A percentile compares a stretch with the other conserved stretches of the same genome.
These are phyloP conservation scores for Hipposideros larvatus DNA, from an alignment of 2,797 vertebrate species.

Conservation along the genomic window DNA sequence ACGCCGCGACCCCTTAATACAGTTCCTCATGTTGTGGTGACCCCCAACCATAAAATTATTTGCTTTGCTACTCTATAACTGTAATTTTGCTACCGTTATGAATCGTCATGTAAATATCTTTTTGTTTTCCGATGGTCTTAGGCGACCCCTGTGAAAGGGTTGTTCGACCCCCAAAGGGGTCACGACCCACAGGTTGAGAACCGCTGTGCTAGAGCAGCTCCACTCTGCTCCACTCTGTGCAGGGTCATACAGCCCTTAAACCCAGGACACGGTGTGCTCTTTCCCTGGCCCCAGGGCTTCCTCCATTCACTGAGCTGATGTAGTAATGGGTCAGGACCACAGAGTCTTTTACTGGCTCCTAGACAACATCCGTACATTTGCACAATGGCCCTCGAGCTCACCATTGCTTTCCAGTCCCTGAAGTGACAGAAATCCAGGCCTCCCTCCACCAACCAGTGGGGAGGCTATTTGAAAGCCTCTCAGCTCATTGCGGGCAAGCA, in stretches of 20 bases:
- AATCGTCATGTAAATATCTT: too few species aligned
- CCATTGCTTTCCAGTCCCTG: neutral
- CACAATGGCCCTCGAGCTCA: neutral
- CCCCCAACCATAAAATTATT: too few species aligned
- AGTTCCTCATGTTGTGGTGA: too few species aligned
- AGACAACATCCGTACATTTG: neutral
- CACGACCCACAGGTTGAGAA: too few species aligned
- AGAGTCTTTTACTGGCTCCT: neutral
- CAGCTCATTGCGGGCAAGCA: neutral
- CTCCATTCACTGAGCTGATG: neutral
- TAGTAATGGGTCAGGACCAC: neutral
- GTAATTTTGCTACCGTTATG: too few species aligned
- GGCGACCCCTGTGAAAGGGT: too few species aligned
- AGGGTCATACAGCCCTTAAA: rapidly evolving
- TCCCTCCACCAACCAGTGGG: neutral
- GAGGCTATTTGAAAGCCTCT: neutral
- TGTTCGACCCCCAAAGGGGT: too few species aligned
- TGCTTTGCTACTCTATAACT: too few species aligned
- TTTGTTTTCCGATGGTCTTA: too few species aligned
- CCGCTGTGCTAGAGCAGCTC: neutral
- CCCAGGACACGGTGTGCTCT: neutral
- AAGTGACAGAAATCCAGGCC: neutral
- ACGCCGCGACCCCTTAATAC: too few species aligned
- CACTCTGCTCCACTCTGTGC: neutral
- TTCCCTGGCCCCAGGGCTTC: neutral